phyloP scores from a whole-genome alignment of 2,888 invertebrate species.

The Cacoxenus indagator region DNA sequence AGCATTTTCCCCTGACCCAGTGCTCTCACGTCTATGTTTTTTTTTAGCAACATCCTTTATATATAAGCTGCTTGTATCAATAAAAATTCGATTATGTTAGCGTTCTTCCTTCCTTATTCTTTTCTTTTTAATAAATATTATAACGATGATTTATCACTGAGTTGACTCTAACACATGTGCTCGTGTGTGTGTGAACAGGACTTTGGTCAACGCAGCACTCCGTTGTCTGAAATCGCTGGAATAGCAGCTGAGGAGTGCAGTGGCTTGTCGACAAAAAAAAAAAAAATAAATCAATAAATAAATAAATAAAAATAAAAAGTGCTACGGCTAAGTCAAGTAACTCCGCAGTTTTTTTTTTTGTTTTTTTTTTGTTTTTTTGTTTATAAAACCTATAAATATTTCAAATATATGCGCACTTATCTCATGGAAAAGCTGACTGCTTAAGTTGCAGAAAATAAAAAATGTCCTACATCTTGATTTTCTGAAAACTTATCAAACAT shows the following conservation, averaged over 20 bases:
- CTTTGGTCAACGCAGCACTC: background rate
- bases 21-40: conserved; percentile 10
- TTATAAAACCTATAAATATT: background rate
- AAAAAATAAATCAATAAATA: no score
- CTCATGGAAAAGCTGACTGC: background rate
- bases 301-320: no score
- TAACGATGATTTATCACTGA: conserved; percentile 61
- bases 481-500: no score
- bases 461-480: no score
- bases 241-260: background rate
- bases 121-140: conserved; percentile 44
- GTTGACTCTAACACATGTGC: conserved; percentile 54
- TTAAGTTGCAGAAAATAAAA: background rate
- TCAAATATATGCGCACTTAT: background rate
- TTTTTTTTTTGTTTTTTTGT: no score
- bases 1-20: conserved; percentile 29
- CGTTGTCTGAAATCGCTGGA: background rate
- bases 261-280: background rate
- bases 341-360: background rate
- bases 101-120: conserved; percentile 22
- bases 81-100: conserved; percentile 70
- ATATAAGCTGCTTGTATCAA: conserved; percentile 70
- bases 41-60: conserved; percentile 48
- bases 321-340: background rate
- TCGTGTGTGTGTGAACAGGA: background rate